Base-by-base conservation (phyloP, 2,113 vertebrate genomes). In the Anolis sagrei region DNA sequence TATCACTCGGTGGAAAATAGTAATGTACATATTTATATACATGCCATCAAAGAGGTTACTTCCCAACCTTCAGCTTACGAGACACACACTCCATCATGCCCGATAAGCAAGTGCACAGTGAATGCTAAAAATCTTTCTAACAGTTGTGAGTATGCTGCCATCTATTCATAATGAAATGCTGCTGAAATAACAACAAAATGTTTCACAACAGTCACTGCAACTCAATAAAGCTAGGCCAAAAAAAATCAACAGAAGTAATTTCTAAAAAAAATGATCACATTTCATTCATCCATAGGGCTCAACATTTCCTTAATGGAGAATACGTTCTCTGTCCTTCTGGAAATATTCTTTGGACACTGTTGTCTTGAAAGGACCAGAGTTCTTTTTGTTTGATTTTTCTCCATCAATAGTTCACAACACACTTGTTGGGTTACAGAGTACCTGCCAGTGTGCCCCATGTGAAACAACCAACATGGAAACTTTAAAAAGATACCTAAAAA, bases 281-380 rank as follows among this genome's bases (percentile, higher is more conserved):
- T 91, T 87, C 83, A 82, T 81, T 85, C 77, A 86, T 90, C 91
- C 88, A 89, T 80, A 91, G 4, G 90, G 91, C 95, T 94, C 93
- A 92, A 94, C 93, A 91, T 39, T 7, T 82, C 90, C 89, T 90
- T 66, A 88, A 80, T 91, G 93, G 95, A 85, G 93, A 93, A 93
- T 93, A 93, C 91, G 82, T 87, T 93, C 89, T 90, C 32, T 86
- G 91, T 92, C 94, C 94, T 96, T 95, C 92, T 95, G 88, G 7
- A 94, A 82, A 58, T 58, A 58, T 54, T 54, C 51, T 54, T 54
- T 54, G 13, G 9, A 54, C 8, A 9, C 18, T 58, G 13, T 58
- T 18, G 16, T 18, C 54, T 58, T 14, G 54, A 58, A 18, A 58
- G 13, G 54, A 58, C 54, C 54, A 58, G 51, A 4, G 16, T 18